A percentile compares a stretch with the other conserved stretches of the same genome.
phyloP scores from a whole-genome alignment of 2,888 invertebrate species.

The Merodon equestris region DNA sequence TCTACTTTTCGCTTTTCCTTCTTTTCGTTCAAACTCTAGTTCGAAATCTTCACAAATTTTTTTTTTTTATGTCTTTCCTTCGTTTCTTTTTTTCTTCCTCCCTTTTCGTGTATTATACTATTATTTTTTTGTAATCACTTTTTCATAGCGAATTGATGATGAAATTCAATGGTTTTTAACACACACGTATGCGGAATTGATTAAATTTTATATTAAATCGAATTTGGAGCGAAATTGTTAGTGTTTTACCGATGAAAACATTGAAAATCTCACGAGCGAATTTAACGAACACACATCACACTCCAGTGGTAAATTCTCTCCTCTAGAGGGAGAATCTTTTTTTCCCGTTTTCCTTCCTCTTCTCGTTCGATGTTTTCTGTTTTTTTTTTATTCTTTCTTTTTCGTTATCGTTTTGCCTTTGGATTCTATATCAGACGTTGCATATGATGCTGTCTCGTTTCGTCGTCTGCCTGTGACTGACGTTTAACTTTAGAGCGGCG shows the following conservation, averaged over 20 bases:
- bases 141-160: constrained; percentile 26
- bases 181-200: constrained; percentile 34
- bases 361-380: neutral
- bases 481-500: constrained; percentile 20
- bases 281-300: constrained; percentile 71
- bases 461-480: neutral
- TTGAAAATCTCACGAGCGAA: constrained; percentile 70
- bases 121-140: constrained; percentile 49
- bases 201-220: constrained; percentile 50
- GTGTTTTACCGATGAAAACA: constrained; percentile 70
- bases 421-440: neutral
- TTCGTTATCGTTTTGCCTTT: too few relatives aligned
- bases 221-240: constrained; percentile 36
- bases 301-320: constrained; percentile 70
- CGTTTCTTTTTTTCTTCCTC: too few relatives aligned
- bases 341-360: constrained; percentile 21
- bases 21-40: too few relatives aligned
- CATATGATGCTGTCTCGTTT: neutral
- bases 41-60: too few relatives aligned
- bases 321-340: constrained; percentile 66
- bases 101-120: neutral
- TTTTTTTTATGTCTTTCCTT: too few relatives aligned
- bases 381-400: too few relatives aligned
- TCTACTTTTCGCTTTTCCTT: too few relatives aligned
- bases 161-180: constrained; percentile 56